A percentile compares a stretch with the other conserved stretches of the same genome.
phyloP scores from a whole-genome alignment of 2,113 vertebrate species.

The Motacilla tschutschensis region DNA sequence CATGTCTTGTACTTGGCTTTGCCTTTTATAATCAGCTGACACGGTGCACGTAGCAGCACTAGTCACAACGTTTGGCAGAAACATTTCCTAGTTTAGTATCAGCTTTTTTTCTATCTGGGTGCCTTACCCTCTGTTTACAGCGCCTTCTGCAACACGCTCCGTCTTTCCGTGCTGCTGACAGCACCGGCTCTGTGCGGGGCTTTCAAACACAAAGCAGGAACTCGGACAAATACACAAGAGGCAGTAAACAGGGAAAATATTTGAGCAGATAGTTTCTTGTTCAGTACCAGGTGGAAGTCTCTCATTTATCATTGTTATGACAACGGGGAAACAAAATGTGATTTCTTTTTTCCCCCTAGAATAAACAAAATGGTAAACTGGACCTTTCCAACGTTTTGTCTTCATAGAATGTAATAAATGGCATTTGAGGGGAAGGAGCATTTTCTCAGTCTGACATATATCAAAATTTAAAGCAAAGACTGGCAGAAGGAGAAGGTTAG shows the following conservation, averaged over 20 bases:
- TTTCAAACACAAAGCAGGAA: not conserved
- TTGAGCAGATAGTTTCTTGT: not conserved
- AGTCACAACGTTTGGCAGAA: constrained; percentile 7
- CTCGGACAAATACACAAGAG: not conserved
- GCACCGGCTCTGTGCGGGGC: not conserved
- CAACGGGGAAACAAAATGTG: not conserved
- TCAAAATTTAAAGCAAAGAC: not conserved
- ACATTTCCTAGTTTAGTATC: constrained; percentile 53
- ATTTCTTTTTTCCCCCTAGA: not conserved
- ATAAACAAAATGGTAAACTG: not conserved
- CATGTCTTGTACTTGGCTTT: not conserved
- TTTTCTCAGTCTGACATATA: not conserved
- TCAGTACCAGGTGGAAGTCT: not conserved
- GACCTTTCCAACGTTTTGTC: not conserved
- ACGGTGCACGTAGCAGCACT: not conserved
- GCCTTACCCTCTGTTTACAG: not conserved
- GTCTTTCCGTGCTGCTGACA: not conserved
- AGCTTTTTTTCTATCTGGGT: not conserved
- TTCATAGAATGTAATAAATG: not conserved
- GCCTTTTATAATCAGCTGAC: constrained; percentile 4
- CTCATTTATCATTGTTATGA: not conserved
- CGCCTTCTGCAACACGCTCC: not conserved
- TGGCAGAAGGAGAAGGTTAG: constrained; percentile 15
- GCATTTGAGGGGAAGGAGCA: not conserved
- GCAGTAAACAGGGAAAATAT: not conserved